Base-by-base conservation (phyloP, 2,113 vertebrate species). In the Anarhynchus alexandrinus region DNA sequence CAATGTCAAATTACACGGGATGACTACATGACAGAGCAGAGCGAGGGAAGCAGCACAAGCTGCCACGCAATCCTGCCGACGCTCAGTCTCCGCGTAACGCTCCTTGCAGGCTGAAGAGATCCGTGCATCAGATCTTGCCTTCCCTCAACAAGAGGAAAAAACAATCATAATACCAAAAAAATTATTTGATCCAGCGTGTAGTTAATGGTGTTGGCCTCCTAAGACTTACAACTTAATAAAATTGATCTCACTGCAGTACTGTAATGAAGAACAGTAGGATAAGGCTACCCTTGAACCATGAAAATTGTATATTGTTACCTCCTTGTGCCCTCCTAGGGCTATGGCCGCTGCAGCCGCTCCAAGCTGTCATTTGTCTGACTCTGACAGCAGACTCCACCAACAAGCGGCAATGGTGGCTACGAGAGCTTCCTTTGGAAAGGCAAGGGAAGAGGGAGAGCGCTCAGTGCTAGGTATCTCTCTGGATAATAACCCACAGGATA, bases 221-320 rank as follows among this genome's bases (percentile, higher is more conserved):
- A 82, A 97, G 95, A 96, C 97, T 96, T 92, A 88, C 88, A 94
- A 73, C 97, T 97, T 98, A 97, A 97, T 97, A 98, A 98, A 98
- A 97, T 97, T 96, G 96, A 98, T 96, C 97, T 98, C 95, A 5
- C 96, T 74, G 36, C 92, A 97, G 82, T 85, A 92, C 97, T 96
- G 96, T 97, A 97, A 98, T 97, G 96, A 98, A 97, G 97, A 98
- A 96, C 97, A 91, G 97, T 96, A 72, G 92, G 98, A 98, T 97
- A 96, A 97, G 97, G 97, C 97, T 98, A 96, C 97, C 97, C 97
- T 94, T 91, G 95, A 97, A 98, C 97, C 95, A 96, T 74, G 98
- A 98, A 98, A 98, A 98, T 97, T 98, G 97, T 95, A 94, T 79
- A 73, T 97, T 94, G 97, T 97, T 97, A 97, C 97, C 94, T 96